These are phyloP conservation scores for Antheraea mylitta DNA, from an alignment of 1,140 invertebrate genomes.

Conservation along the genomic window DNA sequence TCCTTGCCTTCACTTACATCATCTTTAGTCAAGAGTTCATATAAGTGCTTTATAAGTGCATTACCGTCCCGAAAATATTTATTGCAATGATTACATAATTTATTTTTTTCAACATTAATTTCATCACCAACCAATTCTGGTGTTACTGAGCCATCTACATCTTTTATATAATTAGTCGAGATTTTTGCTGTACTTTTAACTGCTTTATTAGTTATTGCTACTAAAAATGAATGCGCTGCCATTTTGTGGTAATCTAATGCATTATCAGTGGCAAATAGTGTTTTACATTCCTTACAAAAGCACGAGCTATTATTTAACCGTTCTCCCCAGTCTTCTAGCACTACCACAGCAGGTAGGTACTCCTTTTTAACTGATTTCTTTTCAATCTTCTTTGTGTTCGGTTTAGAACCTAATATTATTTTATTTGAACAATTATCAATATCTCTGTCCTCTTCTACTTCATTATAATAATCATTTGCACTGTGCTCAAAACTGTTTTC, in stretches of 20 bases:
- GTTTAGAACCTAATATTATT: conserved; percentile 47
- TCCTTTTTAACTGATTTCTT: conserved; percentile 4
- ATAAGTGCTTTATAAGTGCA: conserved; percentile 41
- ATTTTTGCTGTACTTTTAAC: conserved; percentile 29
- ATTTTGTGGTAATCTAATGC: conserved; percentile 47
- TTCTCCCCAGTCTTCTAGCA: conserved; percentile 37
- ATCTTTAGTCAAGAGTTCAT: conserved; percentile 32
- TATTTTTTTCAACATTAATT: not conserved
- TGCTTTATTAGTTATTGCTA: conserved; percentile 30
- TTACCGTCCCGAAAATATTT: conserved; percentile 31
- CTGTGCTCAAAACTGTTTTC: not conserved
- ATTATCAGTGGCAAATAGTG: conserved; percentile 46
- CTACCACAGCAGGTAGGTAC: conserved; percentile 19
- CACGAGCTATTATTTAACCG: conserved; percentile 29
- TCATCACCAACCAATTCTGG: not conserved
- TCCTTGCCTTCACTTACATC: not conserved
- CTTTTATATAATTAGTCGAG: not conserved
- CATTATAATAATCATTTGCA: not conserved
- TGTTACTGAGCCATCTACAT: not conserved
- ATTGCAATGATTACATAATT: conserved; percentile 43
- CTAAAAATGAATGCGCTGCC: conserved; percentile 42
- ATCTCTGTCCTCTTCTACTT: not conserved
- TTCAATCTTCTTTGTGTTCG: conserved; percentile 3
- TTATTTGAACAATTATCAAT: not conserved
- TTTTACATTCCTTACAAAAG: conserved; percentile 43